Percentiles rank a stretch among this genome's conserved stretches.
Evolutionary conservation across 2,113 vertebrate species (phyloP).

Genomic region (Engraulis encrasicolus): DNA sequence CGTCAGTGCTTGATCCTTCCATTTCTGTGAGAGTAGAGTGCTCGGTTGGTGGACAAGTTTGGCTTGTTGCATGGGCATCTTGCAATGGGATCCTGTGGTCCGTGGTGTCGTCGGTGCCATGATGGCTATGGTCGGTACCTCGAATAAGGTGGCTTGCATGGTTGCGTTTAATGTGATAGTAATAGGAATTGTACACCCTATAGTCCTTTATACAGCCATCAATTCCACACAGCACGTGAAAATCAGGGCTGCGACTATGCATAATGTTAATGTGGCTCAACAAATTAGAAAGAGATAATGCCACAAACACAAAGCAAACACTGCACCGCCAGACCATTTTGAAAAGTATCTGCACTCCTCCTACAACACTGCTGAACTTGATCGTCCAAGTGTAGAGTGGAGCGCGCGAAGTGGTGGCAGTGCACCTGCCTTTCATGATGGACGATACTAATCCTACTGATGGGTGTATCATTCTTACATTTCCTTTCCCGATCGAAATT

Average conservation of each 20-base stretch:
- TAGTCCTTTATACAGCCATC: conserved; percentile 28
- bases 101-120: conserved; percentile 26
- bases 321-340: conserved; percentile 39
- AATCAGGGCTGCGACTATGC: conserved; percentile 32
- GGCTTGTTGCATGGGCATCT: too few relatives aligned
- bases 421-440: neutral
- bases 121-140: neutral
- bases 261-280: conserved; percentile 47
- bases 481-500: too few relatives aligned
- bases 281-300: conserved; percentile 41
- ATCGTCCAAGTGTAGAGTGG: too few relatives aligned
- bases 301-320: conserved; percentile 45
- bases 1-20: conserved; percentile 9
- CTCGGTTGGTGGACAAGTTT: neutral
- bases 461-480: too few relatives aligned
- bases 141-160: conserved; percentile 37
- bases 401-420: too few relatives aligned
- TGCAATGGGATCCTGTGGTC: neutral
- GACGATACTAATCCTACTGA: neutral
- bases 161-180: conserved; percentile 47
- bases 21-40: neutral
- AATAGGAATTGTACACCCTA: conserved; percentile 34
- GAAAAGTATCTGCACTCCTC: neutral
- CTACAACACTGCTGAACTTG: too few relatives aligned
- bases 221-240: conserved; percentile 27